A percentile compares a stretch with the other conserved stretches of the same genome.
Conservation (phyloP, 2,888 invertebrate species). For the Dryocosmus kuriphilus region DNA sequence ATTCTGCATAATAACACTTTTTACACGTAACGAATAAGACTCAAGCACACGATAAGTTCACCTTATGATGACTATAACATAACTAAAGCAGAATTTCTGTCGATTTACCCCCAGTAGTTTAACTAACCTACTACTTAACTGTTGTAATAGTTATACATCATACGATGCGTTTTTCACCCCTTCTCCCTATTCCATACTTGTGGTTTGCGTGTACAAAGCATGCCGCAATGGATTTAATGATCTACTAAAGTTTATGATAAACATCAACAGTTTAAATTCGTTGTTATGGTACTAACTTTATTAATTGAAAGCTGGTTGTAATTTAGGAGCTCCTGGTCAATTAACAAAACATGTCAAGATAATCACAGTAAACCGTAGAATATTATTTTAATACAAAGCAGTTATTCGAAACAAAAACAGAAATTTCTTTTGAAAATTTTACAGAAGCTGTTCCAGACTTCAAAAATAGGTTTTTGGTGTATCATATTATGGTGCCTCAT, state of each 20-base stretch:
- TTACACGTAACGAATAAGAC: constrained; percentile 3
- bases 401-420: not conserved
- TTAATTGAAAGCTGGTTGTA: not conserved
- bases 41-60: constrained; percentile 40
- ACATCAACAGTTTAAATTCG: not conserved
- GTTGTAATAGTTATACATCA: constrained; percentile 10
- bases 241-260: not conserved
- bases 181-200: not conserved
- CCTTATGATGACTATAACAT: constrained; percentile 42
- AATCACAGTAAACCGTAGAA: not conserved
- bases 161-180: not conserved
- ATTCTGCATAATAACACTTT: not conserved
- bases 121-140: constrained; percentile 25
- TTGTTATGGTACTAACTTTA: not conserved
- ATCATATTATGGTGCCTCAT: too few relatives aligned
- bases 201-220: not conserved
- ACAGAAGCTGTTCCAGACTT: too few relatives aligned
- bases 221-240: constrained; percentile 5
- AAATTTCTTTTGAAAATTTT: too few relatives aligned
- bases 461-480: too few relatives aligned
- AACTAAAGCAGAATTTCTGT: constrained; percentile 45
- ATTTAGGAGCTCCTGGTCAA: not conserved
- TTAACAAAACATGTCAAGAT: not conserved
- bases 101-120: constrained; percentile 30
- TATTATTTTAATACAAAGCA: not conserved